phyloP scores from a whole-genome alignment of 2,888 invertebrate genomes.

The Kuschelorhynchus macadamiae region DNA sequence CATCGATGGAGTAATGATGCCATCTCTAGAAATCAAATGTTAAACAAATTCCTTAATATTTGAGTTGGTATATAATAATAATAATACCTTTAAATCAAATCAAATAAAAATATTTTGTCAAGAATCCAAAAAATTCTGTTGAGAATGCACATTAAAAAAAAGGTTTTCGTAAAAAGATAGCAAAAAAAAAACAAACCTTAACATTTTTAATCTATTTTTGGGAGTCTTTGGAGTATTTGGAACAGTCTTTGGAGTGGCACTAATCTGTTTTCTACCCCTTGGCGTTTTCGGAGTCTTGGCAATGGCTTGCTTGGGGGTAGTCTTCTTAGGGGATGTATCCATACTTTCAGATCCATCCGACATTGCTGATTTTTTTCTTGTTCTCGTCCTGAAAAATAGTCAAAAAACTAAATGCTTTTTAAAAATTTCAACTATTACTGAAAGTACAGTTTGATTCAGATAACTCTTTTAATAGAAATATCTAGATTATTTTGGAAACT shows the following conservation, averaged over 20 bases:
- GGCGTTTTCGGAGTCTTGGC: constrained; percentile 53
- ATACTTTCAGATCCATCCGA: constrained; percentile 2
- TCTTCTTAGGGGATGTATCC: constrained; percentile 5
- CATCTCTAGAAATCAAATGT: constrained; percentile 55
- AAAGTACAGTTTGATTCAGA: too few species aligned
- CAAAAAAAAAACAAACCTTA: too few species aligned
- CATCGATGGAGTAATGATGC: constrained; percentile 70
- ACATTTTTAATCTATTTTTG: constrained; percentile 66
- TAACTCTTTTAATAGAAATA: too few species aligned
- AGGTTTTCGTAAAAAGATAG: too few species aligned
- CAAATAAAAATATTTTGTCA: constrained; percentile 8
- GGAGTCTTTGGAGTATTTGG: constrained; percentile 44
- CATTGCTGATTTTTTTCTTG: constrained; percentile 9
- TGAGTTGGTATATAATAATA: constrained; percentile 2
- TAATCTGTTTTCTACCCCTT: constrained; percentile 2
- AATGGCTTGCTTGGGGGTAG: constrained; percentile 2
- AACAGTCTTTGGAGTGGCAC: constrained; percentile 22
- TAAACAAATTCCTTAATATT: too few species aligned
- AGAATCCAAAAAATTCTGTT: too few species aligned
- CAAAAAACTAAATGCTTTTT: too few species aligned
- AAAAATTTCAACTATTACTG: too few species aligned
- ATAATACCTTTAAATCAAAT: constrained; percentile 4
- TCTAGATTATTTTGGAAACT: too few species aligned
- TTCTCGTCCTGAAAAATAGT: not conserved
- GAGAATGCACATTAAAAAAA: too few species aligned